These are phyloP conservation scores for Branchipolynoe longqiensis DNA, from an alignment of 2,888 invertebrate species.

Conservation along the genomic window DNA sequence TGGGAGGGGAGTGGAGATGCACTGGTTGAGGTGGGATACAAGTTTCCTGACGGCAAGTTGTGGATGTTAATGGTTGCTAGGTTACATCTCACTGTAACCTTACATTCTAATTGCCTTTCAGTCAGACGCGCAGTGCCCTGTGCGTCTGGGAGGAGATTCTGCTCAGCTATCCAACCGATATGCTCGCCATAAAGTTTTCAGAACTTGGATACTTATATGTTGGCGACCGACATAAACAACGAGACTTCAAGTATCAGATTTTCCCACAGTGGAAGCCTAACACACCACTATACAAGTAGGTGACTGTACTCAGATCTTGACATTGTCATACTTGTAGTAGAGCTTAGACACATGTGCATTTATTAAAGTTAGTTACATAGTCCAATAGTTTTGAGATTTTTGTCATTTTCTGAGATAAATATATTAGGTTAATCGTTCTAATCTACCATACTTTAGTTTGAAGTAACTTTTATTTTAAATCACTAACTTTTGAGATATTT, in stretches of 20 bases:
- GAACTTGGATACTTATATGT: neutral
- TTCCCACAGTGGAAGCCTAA: constrained; percentile 33
- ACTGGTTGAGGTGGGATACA: too few species aligned
- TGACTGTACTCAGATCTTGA: neutral
- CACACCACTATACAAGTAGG: constrained; percentile 13
- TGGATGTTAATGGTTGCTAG: too few species aligned
- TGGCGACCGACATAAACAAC: neutral
- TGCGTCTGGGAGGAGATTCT: neutral
- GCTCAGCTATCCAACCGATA: constrained; percentile 3
- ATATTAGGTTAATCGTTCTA: too few species aligned
- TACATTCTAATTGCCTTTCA: neutral
- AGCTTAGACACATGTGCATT: neutral
- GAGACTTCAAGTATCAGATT: neutral
- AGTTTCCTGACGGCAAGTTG: too few species aligned
- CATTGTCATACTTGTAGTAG: neutral
- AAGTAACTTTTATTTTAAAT: too few species aligned
- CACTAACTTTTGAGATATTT: too few species aligned
- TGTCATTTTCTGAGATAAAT: too few species aligned
- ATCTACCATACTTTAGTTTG: too few species aligned
- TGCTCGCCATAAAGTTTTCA: constrained; percentile 11
- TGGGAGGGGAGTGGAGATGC: too few species aligned
- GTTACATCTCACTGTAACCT: too few species aligned
- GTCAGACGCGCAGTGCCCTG: neutral
- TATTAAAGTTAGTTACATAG: neutral
- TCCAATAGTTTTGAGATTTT: too few species aligned